Evolutionary conservation across 64 coral and sea anemone genomes (phyloP).

Genomic region (Hydrozoanthus tunicans): DNA sequence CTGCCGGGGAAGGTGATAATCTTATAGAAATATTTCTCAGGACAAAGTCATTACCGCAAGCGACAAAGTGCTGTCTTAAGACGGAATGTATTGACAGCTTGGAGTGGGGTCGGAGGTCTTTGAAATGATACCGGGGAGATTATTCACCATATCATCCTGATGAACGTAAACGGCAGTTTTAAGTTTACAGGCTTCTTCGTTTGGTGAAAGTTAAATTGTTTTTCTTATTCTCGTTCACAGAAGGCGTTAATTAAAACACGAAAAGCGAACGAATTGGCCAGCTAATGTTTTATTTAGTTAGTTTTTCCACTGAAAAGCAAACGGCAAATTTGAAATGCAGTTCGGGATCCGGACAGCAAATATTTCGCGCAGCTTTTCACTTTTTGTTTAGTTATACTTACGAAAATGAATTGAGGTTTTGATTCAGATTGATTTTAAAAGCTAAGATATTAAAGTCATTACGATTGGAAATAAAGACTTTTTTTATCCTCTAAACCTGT

Average conservation of each 20-base stretch:
- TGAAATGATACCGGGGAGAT: conserved; percentile 19
- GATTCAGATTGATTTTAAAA: neutral
- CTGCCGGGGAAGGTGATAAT: neutral
- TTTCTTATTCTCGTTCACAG: neutral
- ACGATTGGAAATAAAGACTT: no score
- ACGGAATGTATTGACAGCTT: conserved; percentile 43
- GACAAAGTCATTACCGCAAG: conserved; percentile 23
- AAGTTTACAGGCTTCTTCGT: neutral
- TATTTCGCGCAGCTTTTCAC: neutral
- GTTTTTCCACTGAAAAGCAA: neutral
- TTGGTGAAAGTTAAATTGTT: no score
- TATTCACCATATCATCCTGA: neutral
- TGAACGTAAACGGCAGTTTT: neutral
- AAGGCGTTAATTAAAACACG: neutral
- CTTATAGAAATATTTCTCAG: conserved; percentile 18
- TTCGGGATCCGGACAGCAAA: conserved; percentile 16
- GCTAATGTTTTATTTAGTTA: neutral
- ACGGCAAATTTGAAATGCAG: neutral
- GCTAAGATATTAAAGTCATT: no score
- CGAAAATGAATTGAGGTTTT: no score
- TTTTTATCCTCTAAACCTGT: no score
- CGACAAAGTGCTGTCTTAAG: conserved; percentile 2
- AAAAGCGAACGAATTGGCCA: neutral
- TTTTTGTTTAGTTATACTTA: no score
- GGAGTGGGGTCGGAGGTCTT: conserved; percentile 39